Percentiles rank a stretch among this genome's conserved stretches.
phyloP scores from a whole-genome alignment of 2,113 vertebrate species.

The Apteryx mantelli region DNA sequence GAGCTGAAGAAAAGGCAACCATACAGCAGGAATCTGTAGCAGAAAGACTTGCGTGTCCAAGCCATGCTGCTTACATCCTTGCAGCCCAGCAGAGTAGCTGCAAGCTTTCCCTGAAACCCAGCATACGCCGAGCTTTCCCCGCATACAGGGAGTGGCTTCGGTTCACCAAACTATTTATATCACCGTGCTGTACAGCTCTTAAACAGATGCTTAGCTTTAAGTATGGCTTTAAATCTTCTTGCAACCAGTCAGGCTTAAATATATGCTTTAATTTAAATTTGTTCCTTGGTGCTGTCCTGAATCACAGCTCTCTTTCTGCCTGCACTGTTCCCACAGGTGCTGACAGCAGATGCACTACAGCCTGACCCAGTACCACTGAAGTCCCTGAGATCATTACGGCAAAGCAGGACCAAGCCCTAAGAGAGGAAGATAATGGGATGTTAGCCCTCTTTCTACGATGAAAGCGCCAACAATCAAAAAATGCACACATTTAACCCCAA shows the following conservation, averaged over 20 bases:
- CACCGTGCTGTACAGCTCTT: not conserved
- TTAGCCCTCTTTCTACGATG: not conserved
- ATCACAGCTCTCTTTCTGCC: not conserved
- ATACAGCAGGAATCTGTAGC: not conserved
- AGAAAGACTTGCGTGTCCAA: not conserved
- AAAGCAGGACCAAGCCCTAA: not conserved
- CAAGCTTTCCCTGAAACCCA: not conserved
- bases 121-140: not conserved
- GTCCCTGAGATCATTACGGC: rapidly evolving
- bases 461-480: not conserved
- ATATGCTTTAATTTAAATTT: constrained; percentile 10
- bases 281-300: not conserved
- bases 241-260: constrained; percentile 47
- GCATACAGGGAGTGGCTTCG: not conserved
- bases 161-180: constrained; percentile 15
- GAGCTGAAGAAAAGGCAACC: not conserved
- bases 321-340: rapidly evolving
- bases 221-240: constrained; percentile 34
- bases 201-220: constrained; percentile 60
- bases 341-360: not conserved
- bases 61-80: not conserved
- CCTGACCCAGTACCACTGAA: not conserved
- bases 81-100: not conserved
- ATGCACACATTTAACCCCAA: not conserved
- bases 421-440: not conserved